Evolutionary conservation across 2,888 invertebrate genomes (phyloP), one percentile per base, ranked within the genome.

Genomic region (Conchocele bisecta): DNA sequence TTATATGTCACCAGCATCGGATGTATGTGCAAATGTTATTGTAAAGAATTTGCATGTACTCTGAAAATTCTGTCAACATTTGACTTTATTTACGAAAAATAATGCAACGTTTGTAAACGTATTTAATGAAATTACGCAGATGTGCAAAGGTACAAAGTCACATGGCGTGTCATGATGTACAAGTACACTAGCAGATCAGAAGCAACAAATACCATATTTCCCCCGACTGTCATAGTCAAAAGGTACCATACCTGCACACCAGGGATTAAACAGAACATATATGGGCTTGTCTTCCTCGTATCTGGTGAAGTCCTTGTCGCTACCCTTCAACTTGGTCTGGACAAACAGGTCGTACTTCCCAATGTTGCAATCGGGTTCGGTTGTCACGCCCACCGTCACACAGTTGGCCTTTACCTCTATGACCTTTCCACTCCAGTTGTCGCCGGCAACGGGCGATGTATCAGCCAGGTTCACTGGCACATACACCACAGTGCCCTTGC

Each of bases 241-340:
- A 11, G 9, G 13, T 44, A n/a, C 11, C 37, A 13, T 91, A 96
- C 96, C 94, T 92, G 94, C 93, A 89, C 96, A 95, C 97, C 97
- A 98, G 0, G 97, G 95, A 92, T 98, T 98, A 89, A 96, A 98
- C 7, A 98, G 93, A 1, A 97, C 91, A 87, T 95, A 96, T 74
- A 97, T 92, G 9, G 94, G 94, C 59, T 94, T 93, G 67, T 84
- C 81, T 7, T 82, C 70, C 50, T 83, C 81, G 17, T 73, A 66
- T 33, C 86, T 68, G 11, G 59, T 71, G 26, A 70, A 65, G 28
- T 78, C 67, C 5, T 77, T 79, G 4, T 64, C 42, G 26, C 76
- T 71, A 20, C 65, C 71, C 28, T 63, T 60, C 37, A 77, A 41
- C 44, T 78, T 69, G 0, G 87, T 86, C 68, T 86, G 87, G 13